Evolutionary conservation across 1,140 invertebrate genomes (phyloP), one percentile per base, ranked within the genome.

Genomic region (Heliothis subflexa): DNA sequence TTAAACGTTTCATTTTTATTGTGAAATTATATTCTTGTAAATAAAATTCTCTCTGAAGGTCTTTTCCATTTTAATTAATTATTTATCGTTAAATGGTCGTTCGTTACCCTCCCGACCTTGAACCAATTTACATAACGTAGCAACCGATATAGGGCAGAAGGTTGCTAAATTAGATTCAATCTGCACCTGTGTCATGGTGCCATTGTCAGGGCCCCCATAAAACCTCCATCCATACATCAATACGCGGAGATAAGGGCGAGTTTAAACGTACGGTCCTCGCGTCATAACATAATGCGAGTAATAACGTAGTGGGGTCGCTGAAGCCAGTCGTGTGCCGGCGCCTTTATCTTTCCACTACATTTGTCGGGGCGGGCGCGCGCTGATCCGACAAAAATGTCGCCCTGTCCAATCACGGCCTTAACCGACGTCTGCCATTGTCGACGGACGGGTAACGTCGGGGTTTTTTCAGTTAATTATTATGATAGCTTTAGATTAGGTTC

Each of bases 371-470:
- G 33, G 59, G 59, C 12, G 25, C 47, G 59, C 73, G 73, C 73
- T 75, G 73, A 75, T 75, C 45, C 73, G 73, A 75, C 73, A 75
- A 75, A 75, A 75, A 75, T 75, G 59, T 75, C 59, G 73, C n/a
- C 47, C 57, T 72, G 73, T 64, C 73, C 73, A 64, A 75, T 75
- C 73, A 52, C 49, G 73, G 59, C 59, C 59, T 50, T 64, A 64
- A 62, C 73, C 59, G 47, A 64, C 66, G 66, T 54, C 73, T 52
- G 59, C 73, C 45, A 62, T 64, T 64, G 72, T 64, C 47, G 28
- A 74, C 50, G 71, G 52, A 57, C 54, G 72, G 71, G 54, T 74
- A 25, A 61, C 40, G 57, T 18, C 13, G 47, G 45, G 33, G 16
- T 75, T 75, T 75, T 75, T 75, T 75, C 16, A 18, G 47, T 75